Evolutionary conservation across 2,888 invertebrate species (phyloP), one percentile per base, ranked within the genome.

Genomic region (Trissolcus brochymenae): DNA sequence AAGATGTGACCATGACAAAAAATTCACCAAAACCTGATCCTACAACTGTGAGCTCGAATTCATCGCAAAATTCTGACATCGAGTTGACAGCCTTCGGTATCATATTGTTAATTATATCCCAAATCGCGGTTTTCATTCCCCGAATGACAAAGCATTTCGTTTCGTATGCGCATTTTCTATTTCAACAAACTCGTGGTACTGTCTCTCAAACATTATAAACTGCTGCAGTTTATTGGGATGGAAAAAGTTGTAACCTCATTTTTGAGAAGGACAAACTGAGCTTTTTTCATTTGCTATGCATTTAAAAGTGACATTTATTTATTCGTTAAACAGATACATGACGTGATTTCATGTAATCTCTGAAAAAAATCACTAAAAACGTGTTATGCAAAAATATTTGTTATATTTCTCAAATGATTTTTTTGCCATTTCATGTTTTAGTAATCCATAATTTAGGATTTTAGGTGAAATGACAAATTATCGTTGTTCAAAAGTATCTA

Each of bases 211-310:
- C 41, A 55, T 55, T 46, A 59, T 59, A 59, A 68, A 68, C 60
- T 59, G 53, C 35, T 40, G 40, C 49, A 61, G 57, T 71, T 64
- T 71, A 71, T 62, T 71, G 60, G 71, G 64, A 55, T 64, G 71
- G 64, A 71, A 71, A 71, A 64, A 71, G 57, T 55, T 41, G 56
- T 51, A 54, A 62, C 50, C 46, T 56, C 60, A 49, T 57, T 21
- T 62, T 51, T 49, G 50, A 50, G 40, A 50, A 43, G 41, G 43
- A 40, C 50, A 51, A 55, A 55, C 7, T 19, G 11, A 40, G 9
- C 40, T 25, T 55, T 25, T 40, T 25, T 55, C 11, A 25, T 40
- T 40, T 40, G 35, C 19, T 14, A 7, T 50, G 19, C 49, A 43
- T 43, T 43, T n/a, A 43, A 43, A 43, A 43, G 35, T 35, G 35